These are phyloP conservation scores for Phocides pigmalion DNA, from an alignment of 1,140 invertebrate species.

Conservation along the genomic window DNA sequence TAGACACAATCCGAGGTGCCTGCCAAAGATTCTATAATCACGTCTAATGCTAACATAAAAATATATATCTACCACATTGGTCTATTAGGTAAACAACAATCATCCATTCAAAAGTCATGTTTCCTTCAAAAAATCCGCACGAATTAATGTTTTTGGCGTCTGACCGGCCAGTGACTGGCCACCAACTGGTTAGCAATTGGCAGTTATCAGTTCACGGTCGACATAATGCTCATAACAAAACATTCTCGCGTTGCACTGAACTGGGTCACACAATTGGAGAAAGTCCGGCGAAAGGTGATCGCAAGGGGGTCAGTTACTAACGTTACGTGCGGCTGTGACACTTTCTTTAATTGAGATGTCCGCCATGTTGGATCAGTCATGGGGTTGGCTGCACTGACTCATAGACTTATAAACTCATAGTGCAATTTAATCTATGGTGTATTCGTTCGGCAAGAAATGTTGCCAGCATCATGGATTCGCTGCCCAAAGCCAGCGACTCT, in stretches of 20 bases:
- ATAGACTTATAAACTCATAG: constrained; percentile 26
- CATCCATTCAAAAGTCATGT: no score
- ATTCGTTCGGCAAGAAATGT: no score
- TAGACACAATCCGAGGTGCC: no score
- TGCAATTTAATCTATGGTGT: constrained; percentile 1
- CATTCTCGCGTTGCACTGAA: constrained; percentile 26
- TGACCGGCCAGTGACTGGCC: not conserved
- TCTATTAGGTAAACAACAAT: no score
- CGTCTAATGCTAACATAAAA: no score
- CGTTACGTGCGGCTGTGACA: constrained; percentile 60
- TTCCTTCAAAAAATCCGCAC: no score
- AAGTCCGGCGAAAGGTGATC: constrained; percentile 65
- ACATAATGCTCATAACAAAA: constrained; percentile 37
- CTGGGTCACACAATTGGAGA: constrained; percentile 49
- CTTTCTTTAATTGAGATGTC: constrained; percentile 55
- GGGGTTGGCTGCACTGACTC: constrained; percentile 12
- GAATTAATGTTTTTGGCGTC: no score
- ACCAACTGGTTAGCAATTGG: not conserved
- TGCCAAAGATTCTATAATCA: no score
- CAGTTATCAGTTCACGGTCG: constrained; percentile 50
- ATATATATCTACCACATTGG: no score
- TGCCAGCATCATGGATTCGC: no score
- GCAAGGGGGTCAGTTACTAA: constrained; percentile 56
- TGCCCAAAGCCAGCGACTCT: no score
- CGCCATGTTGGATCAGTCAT: constrained; percentile 28